phyloP scores from a whole-genome alignment of 2,888 invertebrate genomes.

The Euphydryas editha region DNA sequence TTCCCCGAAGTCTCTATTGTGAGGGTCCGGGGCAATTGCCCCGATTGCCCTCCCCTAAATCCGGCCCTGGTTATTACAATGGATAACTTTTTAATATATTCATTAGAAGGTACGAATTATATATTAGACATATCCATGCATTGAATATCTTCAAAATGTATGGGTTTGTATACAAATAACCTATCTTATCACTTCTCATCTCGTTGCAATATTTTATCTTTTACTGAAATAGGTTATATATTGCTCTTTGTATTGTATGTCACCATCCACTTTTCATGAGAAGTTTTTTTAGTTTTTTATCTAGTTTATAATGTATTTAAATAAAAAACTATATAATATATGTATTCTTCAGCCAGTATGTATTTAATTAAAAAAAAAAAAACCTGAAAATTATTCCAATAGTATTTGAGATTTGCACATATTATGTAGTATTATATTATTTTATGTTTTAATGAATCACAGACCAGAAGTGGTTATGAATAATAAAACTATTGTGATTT shows the following conservation, averaged over 20 bases:
- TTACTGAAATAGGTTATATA: background rate
- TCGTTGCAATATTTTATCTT: constrained; percentile 1
- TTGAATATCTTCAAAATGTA: background rate
- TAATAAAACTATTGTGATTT: no score
- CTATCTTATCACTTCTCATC: constrained; percentile 1
- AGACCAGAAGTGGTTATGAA: no score
- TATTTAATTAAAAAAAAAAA: no score
- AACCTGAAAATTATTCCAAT: no score
- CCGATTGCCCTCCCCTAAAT: no score
- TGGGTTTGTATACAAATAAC: constrained; percentile 2
- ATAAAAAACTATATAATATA: background rate
- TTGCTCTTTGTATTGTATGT: background rate
- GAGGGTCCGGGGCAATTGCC: no score
- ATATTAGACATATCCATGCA: background rate
- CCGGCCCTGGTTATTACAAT: no score
- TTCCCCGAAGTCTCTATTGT: no score
- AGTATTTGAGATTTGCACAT: no score
- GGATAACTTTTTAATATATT: background rate
- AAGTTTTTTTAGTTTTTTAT: background rate
- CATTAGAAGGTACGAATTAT: constrained; percentile 2
- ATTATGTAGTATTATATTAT: no score
- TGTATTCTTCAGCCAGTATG: background rate
- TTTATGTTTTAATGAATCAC: no score
- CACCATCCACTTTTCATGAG: background rate
- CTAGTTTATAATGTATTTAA: no score